phyloP scores from a whole-genome alignment of 2,888 invertebrate genomes.

The Caenorhabditis macrosperma region DNA sequence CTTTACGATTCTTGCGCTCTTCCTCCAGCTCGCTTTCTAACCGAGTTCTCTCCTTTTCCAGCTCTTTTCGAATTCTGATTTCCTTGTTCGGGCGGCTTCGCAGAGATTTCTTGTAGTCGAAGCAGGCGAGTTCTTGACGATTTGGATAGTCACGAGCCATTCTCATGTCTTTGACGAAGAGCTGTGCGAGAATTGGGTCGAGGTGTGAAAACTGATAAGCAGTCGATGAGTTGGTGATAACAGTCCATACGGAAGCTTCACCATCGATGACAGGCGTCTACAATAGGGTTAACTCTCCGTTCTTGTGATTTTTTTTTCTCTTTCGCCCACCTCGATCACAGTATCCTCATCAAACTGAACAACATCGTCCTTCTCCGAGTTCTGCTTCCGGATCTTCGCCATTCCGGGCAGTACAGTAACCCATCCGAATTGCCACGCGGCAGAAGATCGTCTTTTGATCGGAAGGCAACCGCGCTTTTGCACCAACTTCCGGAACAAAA shows the following conservation, averaged over 20 bases:
- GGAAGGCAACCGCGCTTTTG: conserved; percentile 41
- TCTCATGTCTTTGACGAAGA: conserved; percentile 57
- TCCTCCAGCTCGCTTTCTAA: conserved; percentile 63
- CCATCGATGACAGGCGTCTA: conserved; percentile 20
- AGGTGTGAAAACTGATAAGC: conserved; percentile 49
- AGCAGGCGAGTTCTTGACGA: conserved; percentile 24
- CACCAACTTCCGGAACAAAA: conserved; percentile 43
- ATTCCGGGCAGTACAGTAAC: conserved; percentile 52
- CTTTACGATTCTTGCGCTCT: conserved; percentile 68
- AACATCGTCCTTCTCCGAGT: conserved; percentile 37
- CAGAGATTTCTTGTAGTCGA: conserved; percentile 46
- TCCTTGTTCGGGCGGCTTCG: conserved; percentile 43
- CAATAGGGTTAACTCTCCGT: not conserved
- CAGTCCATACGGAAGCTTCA: conserved; percentile 37
- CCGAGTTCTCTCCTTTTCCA: conserved; percentile 59
- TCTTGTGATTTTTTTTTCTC: not conserved
- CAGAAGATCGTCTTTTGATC: conserved; percentile 7
- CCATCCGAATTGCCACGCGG: conserved; percentile 53
- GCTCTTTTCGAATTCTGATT: conserved; percentile 32
- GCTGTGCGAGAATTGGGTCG: conserved; percentile 50
- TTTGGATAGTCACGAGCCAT: conserved; percentile 38
- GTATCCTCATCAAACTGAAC: conserved; percentile 54
- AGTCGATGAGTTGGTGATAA: conserved; percentile 24
- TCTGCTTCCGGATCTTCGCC: conserved; percentile 34
- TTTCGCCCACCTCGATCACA: conserved; percentile 44